phyloP scores from a whole-genome alignment of 2,113 vertebrate genomes.

The Callopanchax toddi region DNA sequence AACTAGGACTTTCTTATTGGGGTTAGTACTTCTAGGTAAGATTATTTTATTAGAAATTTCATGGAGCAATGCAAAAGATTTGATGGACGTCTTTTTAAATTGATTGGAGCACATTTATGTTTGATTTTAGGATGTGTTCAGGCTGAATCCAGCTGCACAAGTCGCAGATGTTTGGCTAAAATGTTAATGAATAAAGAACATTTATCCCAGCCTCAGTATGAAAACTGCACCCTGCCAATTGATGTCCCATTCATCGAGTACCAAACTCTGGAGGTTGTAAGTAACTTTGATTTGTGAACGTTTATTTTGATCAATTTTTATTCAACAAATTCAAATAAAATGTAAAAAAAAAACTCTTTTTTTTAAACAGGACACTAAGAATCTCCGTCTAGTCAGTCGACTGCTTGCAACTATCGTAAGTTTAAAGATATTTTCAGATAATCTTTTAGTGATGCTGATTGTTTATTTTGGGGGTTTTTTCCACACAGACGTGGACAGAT shows the following conservation, averaged over 20 bases:
- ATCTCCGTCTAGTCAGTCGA: slow-evolving; percentile 53
- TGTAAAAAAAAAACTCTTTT: no score
- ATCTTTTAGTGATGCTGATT: not conserved
- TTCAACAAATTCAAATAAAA: no score
- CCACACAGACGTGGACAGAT: slow-evolving; percentile 73
- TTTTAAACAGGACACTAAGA: slow-evolving; percentile 70
- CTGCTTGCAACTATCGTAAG: slow-evolving; percentile 65
- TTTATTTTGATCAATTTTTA: no score
- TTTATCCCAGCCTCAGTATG: slow-evolving; percentile 64
- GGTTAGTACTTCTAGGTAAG: slow-evolving; percentile 46
- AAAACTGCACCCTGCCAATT: slow-evolving; percentile 51
- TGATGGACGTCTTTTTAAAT: not conserved
- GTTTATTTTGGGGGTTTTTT: no score
- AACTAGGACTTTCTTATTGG: slow-evolving; percentile 17
- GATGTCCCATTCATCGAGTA: slow-evolving; percentile 61
- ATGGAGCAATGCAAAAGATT: not conserved
- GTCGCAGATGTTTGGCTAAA: slow-evolving; percentile 69
- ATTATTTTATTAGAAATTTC: not conserved
- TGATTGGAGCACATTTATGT: not conserved
- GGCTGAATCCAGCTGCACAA: slow-evolving; percentile 18
- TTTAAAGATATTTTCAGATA: not conserved
- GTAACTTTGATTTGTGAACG: slow-evolving; percentile 14
- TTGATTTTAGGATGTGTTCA: slow-evolving; percentile 21
- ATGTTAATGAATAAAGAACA: slow-evolving; percentile 33
- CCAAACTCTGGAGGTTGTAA: slow-evolving; percentile 73